Evolutionary conservation across 2,797 vertebrate genomes (phyloP).

Genomic region (Chloroceryle amazona): DNA sequence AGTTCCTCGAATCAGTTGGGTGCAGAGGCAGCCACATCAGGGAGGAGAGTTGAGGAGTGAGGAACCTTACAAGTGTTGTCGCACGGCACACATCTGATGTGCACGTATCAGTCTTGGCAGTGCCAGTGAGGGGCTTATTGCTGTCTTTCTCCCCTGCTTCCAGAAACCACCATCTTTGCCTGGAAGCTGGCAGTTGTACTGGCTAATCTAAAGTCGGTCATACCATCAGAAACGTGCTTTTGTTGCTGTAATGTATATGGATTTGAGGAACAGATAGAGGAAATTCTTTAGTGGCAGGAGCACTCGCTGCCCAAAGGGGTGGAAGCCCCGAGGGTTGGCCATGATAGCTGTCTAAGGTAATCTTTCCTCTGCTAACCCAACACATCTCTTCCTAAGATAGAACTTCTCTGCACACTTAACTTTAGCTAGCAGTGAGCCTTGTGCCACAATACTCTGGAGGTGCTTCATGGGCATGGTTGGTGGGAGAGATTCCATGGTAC

Average conservation of each 20-base stretch:
- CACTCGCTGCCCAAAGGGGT: background rate
- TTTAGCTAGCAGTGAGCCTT: background rate
- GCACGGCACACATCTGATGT: background rate
- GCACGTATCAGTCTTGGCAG: accelerated
- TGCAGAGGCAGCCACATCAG: background rate
- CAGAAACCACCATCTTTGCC: background rate
- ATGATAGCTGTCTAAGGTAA: background rate
- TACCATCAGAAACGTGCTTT: background rate
- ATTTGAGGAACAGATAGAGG: background rate
- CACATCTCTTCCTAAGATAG: background rate
- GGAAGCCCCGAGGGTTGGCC: background rate
- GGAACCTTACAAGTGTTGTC: background rate
- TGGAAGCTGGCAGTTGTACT: background rate
- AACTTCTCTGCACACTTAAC: background rate
- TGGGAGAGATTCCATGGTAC: background rate
- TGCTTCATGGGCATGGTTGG: background rate
- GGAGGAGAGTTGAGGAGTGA: background rate
- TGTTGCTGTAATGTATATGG: background rate
- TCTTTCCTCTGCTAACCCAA: background rate
- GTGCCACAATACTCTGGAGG: background rate
- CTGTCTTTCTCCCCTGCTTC: background rate
- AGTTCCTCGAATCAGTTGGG: accelerated
- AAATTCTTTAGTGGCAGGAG: background rate
- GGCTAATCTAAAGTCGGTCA: background rate
- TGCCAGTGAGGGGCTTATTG: background rate